These are phyloP conservation scores for Smittia sp. DNA, from an alignment of 2,888 invertebrate genomes.

Conservation along the genomic window DNA sequence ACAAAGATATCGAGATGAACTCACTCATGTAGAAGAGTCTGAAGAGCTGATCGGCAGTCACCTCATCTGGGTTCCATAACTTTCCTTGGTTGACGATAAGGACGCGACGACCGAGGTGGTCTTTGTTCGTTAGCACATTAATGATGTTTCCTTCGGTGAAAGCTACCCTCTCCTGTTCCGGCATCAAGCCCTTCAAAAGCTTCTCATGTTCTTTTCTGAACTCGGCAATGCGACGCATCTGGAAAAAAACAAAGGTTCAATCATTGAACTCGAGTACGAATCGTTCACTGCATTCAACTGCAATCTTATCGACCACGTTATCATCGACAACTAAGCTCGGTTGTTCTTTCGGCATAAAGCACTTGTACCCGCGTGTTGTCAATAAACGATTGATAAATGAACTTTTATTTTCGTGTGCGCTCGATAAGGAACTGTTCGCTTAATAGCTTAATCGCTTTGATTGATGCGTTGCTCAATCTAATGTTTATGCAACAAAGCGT, in stretches of 20 bases:
- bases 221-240: slow-evolving; percentile 74
- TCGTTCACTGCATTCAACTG: too few relatives aligned
- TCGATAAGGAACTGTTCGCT: too few relatives aligned
- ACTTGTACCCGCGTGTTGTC: too few relatives aligned
- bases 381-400: too few relatives aligned
- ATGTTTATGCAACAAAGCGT: too few relatives aligned
- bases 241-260: slow-evolving; percentile 43
- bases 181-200: slow-evolving; percentile 64
- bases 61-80: slow-evolving; percentile 72
- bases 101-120: slow-evolving; percentile 72
- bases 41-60: slow-evolving; percentile 73
- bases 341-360: too few relatives aligned
- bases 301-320: too few relatives aligned
- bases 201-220: slow-evolving; percentile 70
- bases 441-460: too few relatives aligned
- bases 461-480: too few relatives aligned
- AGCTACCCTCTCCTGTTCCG: slow-evolving; percentile 64
- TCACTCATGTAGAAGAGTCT: slow-evolving; percentile 66
- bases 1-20: background rate
- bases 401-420: too few relatives aligned
- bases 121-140: slow-evolving; percentile 72
- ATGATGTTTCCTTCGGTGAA: slow-evolving; percentile 71
- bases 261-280: background rate
- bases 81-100: slow-evolving; percentile 73
- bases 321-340: too few relatives aligned